Percentiles rank a stretch among this genome's conserved stretches.
Evolutionary conservation across 2,797 vertebrate genomes (phyloP).

Genomic region (Cercopithecus neglectus): DNA sequence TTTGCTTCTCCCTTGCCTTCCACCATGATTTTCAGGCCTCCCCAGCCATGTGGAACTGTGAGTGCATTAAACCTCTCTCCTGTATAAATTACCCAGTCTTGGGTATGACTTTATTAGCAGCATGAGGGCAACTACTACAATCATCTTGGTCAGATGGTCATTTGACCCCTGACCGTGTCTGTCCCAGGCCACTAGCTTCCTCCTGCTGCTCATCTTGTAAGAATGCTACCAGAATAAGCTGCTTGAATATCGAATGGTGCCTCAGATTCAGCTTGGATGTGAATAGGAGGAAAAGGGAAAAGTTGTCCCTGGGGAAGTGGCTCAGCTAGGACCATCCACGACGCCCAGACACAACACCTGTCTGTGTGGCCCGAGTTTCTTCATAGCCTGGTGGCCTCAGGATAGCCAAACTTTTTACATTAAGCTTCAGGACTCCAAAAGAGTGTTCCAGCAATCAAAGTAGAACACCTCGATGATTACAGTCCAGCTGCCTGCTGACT

Average conservation of each 20-base stretch:
- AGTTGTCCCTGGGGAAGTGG: background rate
- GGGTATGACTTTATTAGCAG: background rate
- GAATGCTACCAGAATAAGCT: background rate
- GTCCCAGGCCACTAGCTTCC: background rate
- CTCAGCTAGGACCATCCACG: background rate
- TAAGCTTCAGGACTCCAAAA: background rate
- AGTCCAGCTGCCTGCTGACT: background rate
- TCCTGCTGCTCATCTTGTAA: background rate
- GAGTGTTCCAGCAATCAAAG: background rate
- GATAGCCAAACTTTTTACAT: background rate
- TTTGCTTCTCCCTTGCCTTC: background rate
- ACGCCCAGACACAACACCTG: background rate
- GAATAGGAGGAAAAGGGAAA: background rate
- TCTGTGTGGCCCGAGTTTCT: background rate
- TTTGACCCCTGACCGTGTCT: rapidly evolving
- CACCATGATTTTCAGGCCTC: background rate
- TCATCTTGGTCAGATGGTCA: background rate
- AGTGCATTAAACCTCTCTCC: background rate
- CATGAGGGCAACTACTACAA: background rate
- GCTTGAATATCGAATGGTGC: background rate
- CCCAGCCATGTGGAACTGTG: background rate
- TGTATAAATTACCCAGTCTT: background rate
- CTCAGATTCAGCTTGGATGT: background rate
- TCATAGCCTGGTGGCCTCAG: background rate
- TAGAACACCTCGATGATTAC: background rate